Base-by-base conservation (phyloP, 2,888 invertebrate genomes). In the Pseudococcus jackbeardsleyi region DNA sequence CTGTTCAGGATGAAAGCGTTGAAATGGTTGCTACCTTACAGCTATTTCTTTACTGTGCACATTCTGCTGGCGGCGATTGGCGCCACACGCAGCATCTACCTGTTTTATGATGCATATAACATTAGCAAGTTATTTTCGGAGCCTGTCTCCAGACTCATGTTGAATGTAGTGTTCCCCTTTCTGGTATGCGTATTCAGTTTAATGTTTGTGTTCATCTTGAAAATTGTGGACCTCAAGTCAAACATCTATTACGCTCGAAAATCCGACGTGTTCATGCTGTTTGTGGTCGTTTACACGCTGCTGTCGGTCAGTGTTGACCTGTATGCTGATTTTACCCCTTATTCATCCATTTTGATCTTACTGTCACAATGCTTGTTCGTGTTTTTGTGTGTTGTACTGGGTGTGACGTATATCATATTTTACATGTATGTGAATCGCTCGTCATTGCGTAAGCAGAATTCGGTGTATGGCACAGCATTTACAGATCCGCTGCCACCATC, bases 41-140 rank as follows among this genome's bases (percentile, higher is more conserved):
- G 96, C 89, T 98, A 97, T 91, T 98, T 97, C 91, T 93, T 98
- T 42, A 95, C 96, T 59, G 93, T 98, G 33, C 96, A 97, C 92
- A 92, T 96, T 85, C 94, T 97, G 90, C 92, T 98, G 88, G 96
- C 97, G 12, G 93, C 95, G 15, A 95, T 97, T 72, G 97, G 98
- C 91, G 94, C 95, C 22, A 93, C 96, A 91, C 94, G 97, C 85
- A 96, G 97, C 90, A 95, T 96, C 90, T 97, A 97, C 91, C 93
- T 98, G 90, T 96, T 97, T 90, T 96, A 97, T 91, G 98, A 98
- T 92, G 96, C 97, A 0, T 98, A 98, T 91, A 98, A 98, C 91
- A 94, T 96, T 17, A 95, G 95, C 89, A 94, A 94, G 89, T 96
- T 95, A 0, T 94, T 97, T 91, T 96, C 96, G 89, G 92, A 92